A percentile compares a stretch with the other conserved stretches of the same genome.
phyloP scores from a whole-genome alignment of 2,797 vertebrate genomes.

The Sandelia bainsii region DNA sequence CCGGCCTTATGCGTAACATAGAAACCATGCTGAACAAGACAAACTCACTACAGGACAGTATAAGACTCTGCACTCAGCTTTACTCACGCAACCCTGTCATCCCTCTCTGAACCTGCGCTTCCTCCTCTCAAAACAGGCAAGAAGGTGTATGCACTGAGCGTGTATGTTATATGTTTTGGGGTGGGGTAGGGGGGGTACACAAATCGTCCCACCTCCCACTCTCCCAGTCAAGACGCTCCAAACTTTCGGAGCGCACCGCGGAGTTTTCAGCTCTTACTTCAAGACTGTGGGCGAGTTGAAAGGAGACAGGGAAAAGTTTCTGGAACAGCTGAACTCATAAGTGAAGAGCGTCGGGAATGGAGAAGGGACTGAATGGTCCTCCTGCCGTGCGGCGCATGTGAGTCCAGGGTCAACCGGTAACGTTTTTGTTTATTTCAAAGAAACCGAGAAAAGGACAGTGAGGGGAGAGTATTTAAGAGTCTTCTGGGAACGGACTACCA shows the following conservation, averaged over 20 bases:
- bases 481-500: conserved; percentile 41
- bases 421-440: conserved; percentile 28
- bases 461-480: conserved; percentile 27
- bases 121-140: conserved; percentile 62
- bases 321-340: conserved; percentile 11
- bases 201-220: conserved; percentile 78
- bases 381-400: conserved; percentile 74
- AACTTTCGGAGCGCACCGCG: conserved; percentile 76
- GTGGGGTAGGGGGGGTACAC: conserved; percentile 54
- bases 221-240: conserved; percentile 73
- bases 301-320: conserved; percentile 41
- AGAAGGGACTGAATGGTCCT: conserved; percentile 84
- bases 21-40: not conserved
- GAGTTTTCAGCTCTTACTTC: conserved; percentile 52
- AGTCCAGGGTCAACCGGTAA: conserved; percentile 74
- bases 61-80: conserved; percentile 12
- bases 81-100: conserved; percentile 57
- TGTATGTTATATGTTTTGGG: conserved; percentile 30
- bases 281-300: conserved; percentile 28
- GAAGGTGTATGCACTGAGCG: conserved; percentile 21
- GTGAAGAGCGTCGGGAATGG: conserved; percentile 82
- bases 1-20: not conserved
- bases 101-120: conserved; percentile 67
- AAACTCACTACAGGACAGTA: not conserved
- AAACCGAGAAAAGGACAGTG: conserved; percentile 21